Base-by-base conservation (phyloP, 2,797 vertebrate species). In the Chaenodraco wilsoni region DNA sequence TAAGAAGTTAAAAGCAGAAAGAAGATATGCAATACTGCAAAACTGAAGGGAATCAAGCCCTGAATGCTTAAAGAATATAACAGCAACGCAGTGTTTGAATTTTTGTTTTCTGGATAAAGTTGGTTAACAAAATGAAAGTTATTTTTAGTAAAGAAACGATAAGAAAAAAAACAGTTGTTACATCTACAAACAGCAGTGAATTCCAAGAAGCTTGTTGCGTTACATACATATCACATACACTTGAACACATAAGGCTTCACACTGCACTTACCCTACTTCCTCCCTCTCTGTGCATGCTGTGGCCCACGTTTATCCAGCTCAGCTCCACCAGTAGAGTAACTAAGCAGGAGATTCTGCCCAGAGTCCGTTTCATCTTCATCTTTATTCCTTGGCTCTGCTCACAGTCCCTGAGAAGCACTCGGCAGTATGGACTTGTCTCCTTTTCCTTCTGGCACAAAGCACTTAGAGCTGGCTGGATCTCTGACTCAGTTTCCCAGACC, bases 261-360 rank as follows among this genome's bases (percentile, higher is more conserved):
- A 55, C 17, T 14, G 44, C 60, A 84, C 91, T 91, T 67, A 92
- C 92, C 86, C 46, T 58, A 5, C 56, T 89, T 31, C 16, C 84
- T 45, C 21, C 79, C 15, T 84, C 81, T 27, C 79, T 86, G 74
- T 90, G 84, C 81, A 84, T 54, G 65, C 89, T 68, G 76, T 84
- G 67, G 54, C 86, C 76, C 76, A 81, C 19, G 13, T 81, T 59
- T 33, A 91, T 88, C 89, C 90, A 92, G 73, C 84, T 87, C 67
- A 93, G 84, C 84, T 92, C 86, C 83, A 91, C 58, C 64, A 88
- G n/a, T 72, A 92, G 70, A 54, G 76, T 89, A 71, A 92, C 69
- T 79, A 92, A 50, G 76, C 79, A 89, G 48, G 76, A 90, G 69
- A 90, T 68, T 70, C 83, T 84, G 79, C 79, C 86, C 68, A 90